Evolutionary conservation across 2,888 invertebrate species (phyloP), one percentile per base, ranked within the genome.

Genomic region (Amphimallon solstitiale): DNA sequence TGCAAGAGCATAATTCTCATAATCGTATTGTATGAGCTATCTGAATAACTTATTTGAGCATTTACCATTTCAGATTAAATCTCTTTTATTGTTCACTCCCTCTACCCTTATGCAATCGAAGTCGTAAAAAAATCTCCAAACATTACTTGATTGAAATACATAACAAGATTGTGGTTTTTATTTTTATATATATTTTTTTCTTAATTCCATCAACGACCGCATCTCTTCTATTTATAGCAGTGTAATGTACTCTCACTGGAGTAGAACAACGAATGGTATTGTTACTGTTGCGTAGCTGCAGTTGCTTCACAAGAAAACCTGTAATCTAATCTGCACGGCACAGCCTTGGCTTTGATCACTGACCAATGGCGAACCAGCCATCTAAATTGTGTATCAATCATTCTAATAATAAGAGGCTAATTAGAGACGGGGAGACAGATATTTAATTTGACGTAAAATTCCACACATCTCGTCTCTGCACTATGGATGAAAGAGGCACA

Each of bases 371-470:
- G 45, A 45, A 15, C 3, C 17, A 17, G n/a, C 19, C 43, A 15
- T 45, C 45, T 45, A 45, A n/a, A 45, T 45, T 45, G 45, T 45
- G 45, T 19, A 45, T 45, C 45, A 19, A 45, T 45, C 45, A 45
- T 45, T 45, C 19, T 45, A 45, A 45, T 45, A 45, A 45, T 45
- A 45, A 19, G 45, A 7, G 7, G 10, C 15, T 45, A 45, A 45
- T 45, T 45, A 45, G 14, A 17, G 43, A 2, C 43, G 15, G 14
- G 15, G 15, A 17, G 43, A 43, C 17, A 17, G 14, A 7, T 43
- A 43, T 43, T 7, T 43, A 43, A 29, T 29, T 29, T 29, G 29
- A 29, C 29, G 29, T 29, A 29, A 29, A 29, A 29, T 29, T 29
- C 29, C 29, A 7, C 2, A 9, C 29, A 29, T 29, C 29, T 29